phyloP scores from a whole-genome alignment of 2,888 invertebrate species.

The Nebria salina region DNA sequence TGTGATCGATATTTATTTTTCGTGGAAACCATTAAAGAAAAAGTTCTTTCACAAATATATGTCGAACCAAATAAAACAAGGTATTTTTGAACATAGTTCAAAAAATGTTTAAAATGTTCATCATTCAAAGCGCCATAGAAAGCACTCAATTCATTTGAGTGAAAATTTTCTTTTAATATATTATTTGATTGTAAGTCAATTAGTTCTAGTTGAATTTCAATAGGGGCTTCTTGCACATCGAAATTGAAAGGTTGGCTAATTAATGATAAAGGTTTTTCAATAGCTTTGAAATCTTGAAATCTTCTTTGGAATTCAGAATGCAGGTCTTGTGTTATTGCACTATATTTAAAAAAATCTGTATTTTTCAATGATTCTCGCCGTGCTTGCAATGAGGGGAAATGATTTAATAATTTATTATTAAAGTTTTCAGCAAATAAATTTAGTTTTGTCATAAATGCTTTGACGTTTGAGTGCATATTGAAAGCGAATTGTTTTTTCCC shows the following conservation, averaged over 20 bases:
- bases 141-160: conserved; percentile 40
- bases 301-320: conserved; percentile 39
- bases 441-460: conserved; percentile 40
- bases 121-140: conserved; percentile 33
- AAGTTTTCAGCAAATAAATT: conserved; percentile 45
- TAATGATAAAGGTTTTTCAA: neutral
- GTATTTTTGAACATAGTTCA: conserved; percentile 38
- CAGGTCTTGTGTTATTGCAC: conserved; percentile 32
- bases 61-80: conserved; percentile 35
- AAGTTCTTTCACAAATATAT: conserved; percentile 41
- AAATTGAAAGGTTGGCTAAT: no score
- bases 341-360: conserved; percentile 40
- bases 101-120: conserved; percentile 35
- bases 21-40: conserved; percentile 42
- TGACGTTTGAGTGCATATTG: conserved; percentile 36
- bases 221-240: no score
- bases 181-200: conserved; percentile 15
- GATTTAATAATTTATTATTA: conserved; percentile 37
- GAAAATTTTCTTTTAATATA: conserved; percentile 42
- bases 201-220: no score
- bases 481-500: conserved; percentile 37
- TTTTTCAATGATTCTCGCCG: conserved; percentile 32
- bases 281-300: conserved; percentile 24
- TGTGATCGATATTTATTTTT: conserved; percentile 43
- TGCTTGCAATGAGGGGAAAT: conserved; percentile 41